phyloP scores from a whole-genome alignment of 2,888 invertebrate genomes.

The Loripinus fragilis region DNA sequence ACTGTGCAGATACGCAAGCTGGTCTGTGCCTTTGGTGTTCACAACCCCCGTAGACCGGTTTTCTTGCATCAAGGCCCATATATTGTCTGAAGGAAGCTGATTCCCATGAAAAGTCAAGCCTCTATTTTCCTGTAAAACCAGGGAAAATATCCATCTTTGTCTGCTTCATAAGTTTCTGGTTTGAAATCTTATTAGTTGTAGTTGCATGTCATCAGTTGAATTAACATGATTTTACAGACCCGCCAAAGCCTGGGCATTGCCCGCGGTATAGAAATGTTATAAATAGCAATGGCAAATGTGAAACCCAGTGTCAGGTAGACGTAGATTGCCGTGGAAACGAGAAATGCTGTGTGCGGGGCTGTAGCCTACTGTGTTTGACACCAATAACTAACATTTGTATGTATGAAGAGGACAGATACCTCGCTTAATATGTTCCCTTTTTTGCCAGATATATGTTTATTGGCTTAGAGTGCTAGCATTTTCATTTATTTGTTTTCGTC shows the following conservation, averaged over 20 bases:
- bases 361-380: conserved; percentile 48
- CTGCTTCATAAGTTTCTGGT: too few relatives aligned
- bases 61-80: too few relatives aligned
- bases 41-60: too few relatives aligned
- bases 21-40: too few relatives aligned
- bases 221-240: conserved; percentile 22
- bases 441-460: neutral
- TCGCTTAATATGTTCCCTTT: conserved; percentile 14
- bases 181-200: too few relatives aligned
- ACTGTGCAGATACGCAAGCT: too few relatives aligned
- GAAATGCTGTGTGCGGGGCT: conserved; percentile 54
- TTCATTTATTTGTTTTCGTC: neutral
- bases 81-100: too few relatives aligned
- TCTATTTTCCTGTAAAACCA: too few relatives aligned
- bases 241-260: conserved; percentile 21
- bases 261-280: conserved; percentile 13
- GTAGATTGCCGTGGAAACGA: conserved; percentile 44
- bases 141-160: too few relatives aligned
- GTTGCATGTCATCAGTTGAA: neutral
- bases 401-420: neutral
- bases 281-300: conserved; percentile 26
- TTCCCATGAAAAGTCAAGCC: too few relatives aligned
- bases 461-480: conserved; percentile 11
- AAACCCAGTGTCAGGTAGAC: conserved; percentile 49
- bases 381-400: conserved; percentile 26